Evolutionary conservation across 2,797 vertebrate species (phyloP).

Genomic region (Brotogeris chrysoptera): DNA sequence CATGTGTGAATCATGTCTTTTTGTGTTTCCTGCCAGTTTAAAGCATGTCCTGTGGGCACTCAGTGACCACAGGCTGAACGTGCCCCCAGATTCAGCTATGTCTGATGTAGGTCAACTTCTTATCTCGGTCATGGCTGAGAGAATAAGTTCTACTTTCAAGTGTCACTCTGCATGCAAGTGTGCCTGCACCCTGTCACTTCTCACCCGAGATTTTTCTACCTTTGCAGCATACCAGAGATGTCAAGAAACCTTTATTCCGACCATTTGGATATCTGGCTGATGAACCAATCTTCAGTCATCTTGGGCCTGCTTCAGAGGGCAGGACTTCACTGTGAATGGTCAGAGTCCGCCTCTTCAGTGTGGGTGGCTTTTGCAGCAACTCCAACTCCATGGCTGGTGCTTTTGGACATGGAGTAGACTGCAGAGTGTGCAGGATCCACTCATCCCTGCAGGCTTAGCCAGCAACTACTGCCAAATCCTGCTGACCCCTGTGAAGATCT

Average conservation of each 20-base stretch:
- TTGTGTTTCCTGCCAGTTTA: background rate
- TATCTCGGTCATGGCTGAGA: background rate
- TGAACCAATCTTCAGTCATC: background rate
- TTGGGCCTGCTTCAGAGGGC: background rate
- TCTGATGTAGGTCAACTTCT: background rate
- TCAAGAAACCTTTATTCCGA: background rate
- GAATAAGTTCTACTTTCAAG: background rate
- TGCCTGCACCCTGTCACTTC: background rate
- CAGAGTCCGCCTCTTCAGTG: background rate
- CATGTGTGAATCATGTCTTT: background rate
- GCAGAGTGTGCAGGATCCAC: background rate
- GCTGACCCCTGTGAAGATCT: background rate
- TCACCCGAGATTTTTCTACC: background rate
- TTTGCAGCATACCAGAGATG: background rate
- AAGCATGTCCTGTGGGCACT: background rate
- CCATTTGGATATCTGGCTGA: background rate
- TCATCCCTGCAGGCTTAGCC: background rate
- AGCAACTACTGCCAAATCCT: background rate
- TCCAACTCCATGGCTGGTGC: background rate
- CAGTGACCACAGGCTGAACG: background rate
- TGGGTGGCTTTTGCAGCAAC: background rate
- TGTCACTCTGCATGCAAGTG: background rate
- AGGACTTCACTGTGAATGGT: background rate
- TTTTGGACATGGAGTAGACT: background rate
- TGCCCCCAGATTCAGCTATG: background rate